A percentile compares a stretch with the other conserved stretches of the same genome.
Conservation (phyloP, 2,113 vertebrate species). For the Canis aureus region DNA sequence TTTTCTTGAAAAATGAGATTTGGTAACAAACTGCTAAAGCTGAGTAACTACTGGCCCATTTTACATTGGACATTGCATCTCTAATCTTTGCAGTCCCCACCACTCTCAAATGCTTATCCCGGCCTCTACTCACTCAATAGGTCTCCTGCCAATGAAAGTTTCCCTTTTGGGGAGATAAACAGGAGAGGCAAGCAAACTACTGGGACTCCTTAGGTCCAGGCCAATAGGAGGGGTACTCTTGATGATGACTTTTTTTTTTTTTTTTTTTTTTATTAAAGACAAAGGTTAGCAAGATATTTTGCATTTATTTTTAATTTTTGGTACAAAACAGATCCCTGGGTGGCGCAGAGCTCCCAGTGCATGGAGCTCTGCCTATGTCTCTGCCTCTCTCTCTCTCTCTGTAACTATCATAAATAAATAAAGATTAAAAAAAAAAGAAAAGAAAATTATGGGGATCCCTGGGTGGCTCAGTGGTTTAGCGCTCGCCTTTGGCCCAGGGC, state of each 20-base stretch:
- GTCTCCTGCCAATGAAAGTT: background rate
- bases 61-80: background rate
- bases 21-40: background rate
- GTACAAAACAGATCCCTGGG: background rate
- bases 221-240: background rate
- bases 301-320: conserved; percentile 31
- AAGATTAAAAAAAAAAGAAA: too few relatives aligned
- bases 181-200: background rate
- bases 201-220: background rate
- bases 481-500: too few relatives aligned
- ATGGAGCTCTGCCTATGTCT: too few relatives aligned
- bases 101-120: background rate
- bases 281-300: background rate
- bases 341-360: too few relatives aligned
- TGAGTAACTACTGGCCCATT: background rate
- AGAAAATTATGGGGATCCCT: too few relatives aligned
- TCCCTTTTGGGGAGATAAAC: background rate
- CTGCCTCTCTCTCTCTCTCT: too few relatives aligned
- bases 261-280: background rate
- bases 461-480: too few relatives aligned
- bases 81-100: background rate
- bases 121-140: background rate
- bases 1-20: conserved; percentile 28
- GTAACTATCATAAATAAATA: too few relatives aligned
- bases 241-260: background rate